Percentiles rank a stretch among this genome's conserved stretches.
Conservation (phyloP, 1,140 invertebrate genomes). For the Panonychus citri region DNA sequence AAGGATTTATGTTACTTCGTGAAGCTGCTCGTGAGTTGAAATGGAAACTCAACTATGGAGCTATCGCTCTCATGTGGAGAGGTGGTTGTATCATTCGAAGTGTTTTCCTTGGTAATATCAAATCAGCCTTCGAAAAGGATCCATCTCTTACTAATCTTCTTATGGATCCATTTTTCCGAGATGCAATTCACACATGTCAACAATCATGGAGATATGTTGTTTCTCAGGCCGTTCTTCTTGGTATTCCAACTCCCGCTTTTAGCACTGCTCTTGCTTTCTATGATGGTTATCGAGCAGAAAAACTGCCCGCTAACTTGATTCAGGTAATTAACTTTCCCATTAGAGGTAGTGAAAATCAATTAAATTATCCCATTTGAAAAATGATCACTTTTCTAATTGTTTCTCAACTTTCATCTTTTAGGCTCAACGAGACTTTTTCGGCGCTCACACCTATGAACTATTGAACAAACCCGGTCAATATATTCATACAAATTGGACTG, state of each 20-base stretch:
- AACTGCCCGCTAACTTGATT: conserved; percentile 71
- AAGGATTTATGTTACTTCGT: conserved; percentile 93
- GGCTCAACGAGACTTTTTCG: conserved; percentile 96
- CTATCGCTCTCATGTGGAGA: conserved; percentile 97
- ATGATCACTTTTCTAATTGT: not conserved
- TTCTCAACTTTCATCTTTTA: conserved; percentile 27
- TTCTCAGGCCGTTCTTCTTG: conserved; percentile 34
- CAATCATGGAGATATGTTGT: conserved; percentile 31
- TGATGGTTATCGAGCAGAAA: conserved; percentile 64
- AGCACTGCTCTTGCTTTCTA: conserved; percentile 85
- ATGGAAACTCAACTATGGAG: conserved; percentile 93
- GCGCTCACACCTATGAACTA: conserved; percentile 93
- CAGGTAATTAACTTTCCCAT: conserved; percentile 42
- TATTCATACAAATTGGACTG: conserved; percentile 97
- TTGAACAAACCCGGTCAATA: conserved; percentile 61
- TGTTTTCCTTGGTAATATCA: conserved; percentile 89
- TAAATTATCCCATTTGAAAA: no score
- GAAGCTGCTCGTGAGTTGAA: conserved; percentile 72
- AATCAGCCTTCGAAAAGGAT: conserved; percentile 80
- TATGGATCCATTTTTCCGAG: conserved; percentile 76
- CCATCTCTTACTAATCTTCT: conserved; percentile 69
- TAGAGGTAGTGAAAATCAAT: no score
- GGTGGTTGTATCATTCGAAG: conserved; percentile 97
- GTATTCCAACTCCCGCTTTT: conserved; percentile 77
- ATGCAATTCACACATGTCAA: conserved; percentile 56